Percentiles rank a stretch among this genome's conserved stretches.
Evolutionary conservation across 2,888 invertebrate genomes (phyloP).

Genomic region (Hesperia comma): DNA sequence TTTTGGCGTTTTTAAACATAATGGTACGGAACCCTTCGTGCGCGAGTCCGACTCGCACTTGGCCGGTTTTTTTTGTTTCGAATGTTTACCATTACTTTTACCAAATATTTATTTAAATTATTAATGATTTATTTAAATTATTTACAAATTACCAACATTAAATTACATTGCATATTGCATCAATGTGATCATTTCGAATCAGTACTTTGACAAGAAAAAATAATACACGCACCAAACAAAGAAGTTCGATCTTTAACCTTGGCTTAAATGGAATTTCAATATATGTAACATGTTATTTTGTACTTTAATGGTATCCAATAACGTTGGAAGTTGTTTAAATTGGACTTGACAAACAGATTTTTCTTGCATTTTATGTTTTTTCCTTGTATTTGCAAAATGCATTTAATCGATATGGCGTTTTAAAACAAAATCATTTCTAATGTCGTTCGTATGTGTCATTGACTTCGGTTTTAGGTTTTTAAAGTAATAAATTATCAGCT

Average conservation of each 20-base stretch:
- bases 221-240: conserved; percentile 33
- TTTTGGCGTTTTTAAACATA: too few species aligned
- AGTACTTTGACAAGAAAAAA: conserved; percentile 20
- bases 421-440: not conserved
- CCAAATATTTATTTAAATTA: too few species aligned
- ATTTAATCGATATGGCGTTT: conserved; percentile 1
- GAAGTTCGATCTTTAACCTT: conserved; percentile 35
- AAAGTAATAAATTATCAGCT: too few species aligned
- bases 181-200: conserved; percentile 5
- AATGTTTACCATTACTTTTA: too few species aligned
- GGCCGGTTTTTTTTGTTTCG: too few species aligned
- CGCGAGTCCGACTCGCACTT: too few species aligned
- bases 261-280: conserved; percentile 30
- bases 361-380: conserved; percentile 26
- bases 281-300: not conserved
- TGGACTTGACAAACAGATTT: conserved; percentile 2
- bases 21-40: too few species aligned
- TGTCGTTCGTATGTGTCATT: too few species aligned
- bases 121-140: too few species aligned
- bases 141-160: too few species aligned
- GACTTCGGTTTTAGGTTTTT: too few species aligned
- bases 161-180: not conserved
- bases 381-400: conserved; percentile 16
- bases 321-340: not conserved
- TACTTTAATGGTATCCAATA: not conserved